Conservation (phyloP, 64 coral and sea anemone genomes). For the Actinia equina region DNA sequence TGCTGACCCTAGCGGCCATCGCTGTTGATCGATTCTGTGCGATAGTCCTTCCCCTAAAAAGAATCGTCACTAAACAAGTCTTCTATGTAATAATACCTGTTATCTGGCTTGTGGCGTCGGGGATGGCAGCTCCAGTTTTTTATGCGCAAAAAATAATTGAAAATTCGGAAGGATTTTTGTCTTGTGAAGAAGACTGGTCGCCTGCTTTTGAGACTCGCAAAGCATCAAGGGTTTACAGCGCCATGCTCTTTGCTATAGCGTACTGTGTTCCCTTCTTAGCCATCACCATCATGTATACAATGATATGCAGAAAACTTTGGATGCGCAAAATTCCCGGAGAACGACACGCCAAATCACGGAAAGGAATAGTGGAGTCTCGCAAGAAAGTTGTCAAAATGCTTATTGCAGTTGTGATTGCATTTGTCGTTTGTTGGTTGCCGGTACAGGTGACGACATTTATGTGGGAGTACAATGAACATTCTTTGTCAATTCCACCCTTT, state of each 20-base stretch:
- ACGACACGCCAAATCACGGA: neutral
- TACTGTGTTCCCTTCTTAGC: conserved; percentile 38
- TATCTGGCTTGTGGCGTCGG: conserved; percentile 34
- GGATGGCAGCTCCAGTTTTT: conserved; percentile 29
- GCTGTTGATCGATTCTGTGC: conserved; percentile 65
- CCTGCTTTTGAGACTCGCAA: conserved; percentile 28
- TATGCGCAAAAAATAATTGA: conserved; percentile 13
- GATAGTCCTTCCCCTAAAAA: conserved; percentile 45
- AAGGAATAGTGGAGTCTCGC: conserved; percentile 28
- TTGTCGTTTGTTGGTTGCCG: conserved; percentile 51
- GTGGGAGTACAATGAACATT: neutral
- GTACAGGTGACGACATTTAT: conserved; percentile 30
- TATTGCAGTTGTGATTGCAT: conserved; percentile 38
- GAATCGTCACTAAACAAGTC: conserved; percentile 46
- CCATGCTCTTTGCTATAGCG: conserved; percentile 19
- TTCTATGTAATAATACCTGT: conserved; percentile 16
- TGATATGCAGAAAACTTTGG: conserved; percentile 48
- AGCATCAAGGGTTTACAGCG: conserved; percentile 23
- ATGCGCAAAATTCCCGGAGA: conserved; percentile 39
- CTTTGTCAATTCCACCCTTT: neutral
- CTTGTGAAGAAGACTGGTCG: conserved; percentile 34
- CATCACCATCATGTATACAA: conserved; percentile 43
- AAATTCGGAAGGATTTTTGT: neutral
- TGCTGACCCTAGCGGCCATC: conserved; percentile 51
- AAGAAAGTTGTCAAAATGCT: conserved; percentile 66